Evolutionary conservation across 2,888 invertebrate species (phyloP), one percentile per base, ranked within the genome.

Genomic region (Psylliodes chrysocephalus): DNA sequence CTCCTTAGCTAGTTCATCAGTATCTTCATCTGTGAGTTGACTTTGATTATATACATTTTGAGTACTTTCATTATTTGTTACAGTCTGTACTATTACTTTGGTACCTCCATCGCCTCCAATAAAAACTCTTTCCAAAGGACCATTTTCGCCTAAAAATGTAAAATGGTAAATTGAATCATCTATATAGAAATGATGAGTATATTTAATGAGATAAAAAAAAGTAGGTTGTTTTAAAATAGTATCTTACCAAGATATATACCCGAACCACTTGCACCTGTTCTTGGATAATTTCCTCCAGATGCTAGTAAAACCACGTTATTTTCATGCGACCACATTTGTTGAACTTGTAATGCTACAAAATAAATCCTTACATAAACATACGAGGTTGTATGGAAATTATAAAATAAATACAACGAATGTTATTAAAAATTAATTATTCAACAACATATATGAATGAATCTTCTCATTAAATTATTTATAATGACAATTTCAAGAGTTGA

Each of bases 291-390:
- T 1, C 90, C 87, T 14, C 92, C 92, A 1, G 94, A 83, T 0
- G 89, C 89, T 7, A 94, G 77, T 2, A 94, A 84, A 75, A 90
- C 91, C 0, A 90, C 88, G 59, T 91, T 85, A 77, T 90, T 84
- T 0, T 85, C 83, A 61, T 87, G 86, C 0, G 93, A 87, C 85
- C 90, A 94, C 2, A 88, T 87, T 60, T 90, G 86, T 77, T 93
- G 93, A 2, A 86, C 84, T 77, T 91, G 88, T 0, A 88, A 84
- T 46, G 89, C 88, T 86, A 79, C 35, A 53, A 2, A 30, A 10
- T 30, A 40, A 53, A n/a, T n/a, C n/a, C n/a, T n/a, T n/a, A n/a
- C n/a, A n/a, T n/a, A n/a, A n/a, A n/a, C n/a, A n/a, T n/a, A n/a
- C n/a, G n/a, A n/a, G n/a, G n/a, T n/a, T n/a, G n/a, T n/a, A n/a